Percentiles rank a stretch among this genome's conserved stretches.
Evolutionary conservation across 2,797 vertebrate genomes (phyloP).

Genomic region (Hylomyscus alleni): DNA sequence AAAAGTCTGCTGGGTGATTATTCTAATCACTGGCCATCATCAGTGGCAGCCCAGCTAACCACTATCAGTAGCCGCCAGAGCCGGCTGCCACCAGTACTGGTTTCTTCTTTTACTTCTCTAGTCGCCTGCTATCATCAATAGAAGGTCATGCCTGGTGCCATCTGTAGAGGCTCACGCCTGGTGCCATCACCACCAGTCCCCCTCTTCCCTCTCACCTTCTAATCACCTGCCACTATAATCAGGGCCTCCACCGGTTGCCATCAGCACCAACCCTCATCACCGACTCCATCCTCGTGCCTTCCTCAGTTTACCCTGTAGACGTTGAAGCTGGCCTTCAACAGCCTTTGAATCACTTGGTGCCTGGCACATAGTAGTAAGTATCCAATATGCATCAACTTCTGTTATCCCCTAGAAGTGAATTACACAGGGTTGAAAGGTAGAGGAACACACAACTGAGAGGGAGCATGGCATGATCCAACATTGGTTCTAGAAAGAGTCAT

Average conservation of each 20-base stretch:
- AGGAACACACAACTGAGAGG: background rate
- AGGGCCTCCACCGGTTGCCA: background rate
- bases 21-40: background rate
- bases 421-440: background rate
- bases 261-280: background rate
- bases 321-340: background rate
- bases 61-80: background rate
- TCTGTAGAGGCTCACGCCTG: background rate
- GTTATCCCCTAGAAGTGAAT: background rate
- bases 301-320: background rate
- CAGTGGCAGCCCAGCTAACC: background rate
- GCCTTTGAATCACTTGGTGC: background rate
- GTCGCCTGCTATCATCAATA: background rate
- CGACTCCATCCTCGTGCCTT: background rate
- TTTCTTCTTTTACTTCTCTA: background rate
- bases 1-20: background rate
- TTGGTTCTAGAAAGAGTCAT: background rate
- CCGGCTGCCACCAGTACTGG: background rate
- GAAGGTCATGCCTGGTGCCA: background rate
- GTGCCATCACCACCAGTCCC: background rate
- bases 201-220: background rate
- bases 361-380: background rate
- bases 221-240: background rate
- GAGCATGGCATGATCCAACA: background rate
- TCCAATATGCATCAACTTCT: background rate